A percentile compares a stretch with the other conserved stretches of the same genome.
These are phyloP conservation scores for Gymnocephalus cernua DNA, from an alignment of 2,113 vertebrate genomes.

Conservation along the genomic window DNA sequence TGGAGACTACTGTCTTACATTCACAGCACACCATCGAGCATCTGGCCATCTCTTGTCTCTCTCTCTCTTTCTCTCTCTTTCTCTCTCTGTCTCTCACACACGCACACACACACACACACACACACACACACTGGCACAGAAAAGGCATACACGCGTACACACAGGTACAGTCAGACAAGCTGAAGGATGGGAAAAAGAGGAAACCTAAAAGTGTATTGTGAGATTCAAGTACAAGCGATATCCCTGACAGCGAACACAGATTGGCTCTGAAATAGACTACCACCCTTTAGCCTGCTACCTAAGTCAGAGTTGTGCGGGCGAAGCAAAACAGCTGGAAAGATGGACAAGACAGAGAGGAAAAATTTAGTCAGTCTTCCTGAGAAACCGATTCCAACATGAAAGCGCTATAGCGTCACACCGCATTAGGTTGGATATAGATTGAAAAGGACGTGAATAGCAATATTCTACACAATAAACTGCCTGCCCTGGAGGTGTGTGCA, in stretches of 20 bases:
- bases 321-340: constrained; percentile 51
- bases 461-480: constrained; percentile 38
- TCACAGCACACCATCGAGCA: constrained; percentile 50
- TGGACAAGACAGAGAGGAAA: constrained; percentile 33
- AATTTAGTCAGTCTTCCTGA: constrained; percentile 44
- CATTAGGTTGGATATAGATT: constrained; percentile 56
- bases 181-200: background rate
- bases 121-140: background rate
- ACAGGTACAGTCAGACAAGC: background rate
- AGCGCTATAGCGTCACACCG: constrained; percentile 60
- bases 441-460: constrained; percentile 48
- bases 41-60: constrained; percentile 50
- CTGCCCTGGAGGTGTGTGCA: constrained; percentile 37
- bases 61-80: background rate
- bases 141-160: background rate
- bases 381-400: constrained; percentile 75
- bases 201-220: constrained; percentile 2
- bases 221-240: constrained; percentile 31
- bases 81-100: background rate
- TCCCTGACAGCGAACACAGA: constrained; percentile 35
- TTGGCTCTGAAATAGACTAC: constrained; percentile 25
- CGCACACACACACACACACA: background rate
- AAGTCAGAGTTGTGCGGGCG: constrained; percentile 14
- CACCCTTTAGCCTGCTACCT: constrained; percentile 18
- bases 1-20: constrained; percentile 43